Evolutionary conservation across 1,140 invertebrate genomes (phyloP).

Genomic region (Muscidifurax raptorellus): DNA sequence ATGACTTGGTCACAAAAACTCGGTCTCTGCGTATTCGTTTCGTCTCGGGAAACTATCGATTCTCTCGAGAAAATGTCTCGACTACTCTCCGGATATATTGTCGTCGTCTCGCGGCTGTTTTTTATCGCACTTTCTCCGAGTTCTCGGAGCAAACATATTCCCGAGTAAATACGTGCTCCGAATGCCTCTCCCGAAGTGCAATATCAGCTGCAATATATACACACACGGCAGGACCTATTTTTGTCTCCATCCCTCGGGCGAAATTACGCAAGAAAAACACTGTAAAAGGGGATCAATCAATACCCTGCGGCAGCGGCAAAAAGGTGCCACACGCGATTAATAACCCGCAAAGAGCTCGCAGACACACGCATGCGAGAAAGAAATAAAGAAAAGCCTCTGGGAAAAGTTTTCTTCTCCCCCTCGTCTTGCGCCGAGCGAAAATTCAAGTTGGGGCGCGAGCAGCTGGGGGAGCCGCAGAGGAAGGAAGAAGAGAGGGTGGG

Average conservation of each 20-base stretch:
- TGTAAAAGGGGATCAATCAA: background rate
- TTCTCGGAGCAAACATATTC: background rate
- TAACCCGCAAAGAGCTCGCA: background rate
- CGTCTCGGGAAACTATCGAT: conserved; percentile 5
- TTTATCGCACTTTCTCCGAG: background rate
- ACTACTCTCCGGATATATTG: background rate
- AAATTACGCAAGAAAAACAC: background rate
- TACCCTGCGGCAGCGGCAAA: background rate
- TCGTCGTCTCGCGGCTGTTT: background rate
- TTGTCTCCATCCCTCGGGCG: background rate
- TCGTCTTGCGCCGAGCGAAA: background rate
- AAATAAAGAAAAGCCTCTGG: background rate
- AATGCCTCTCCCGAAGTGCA: background rate
- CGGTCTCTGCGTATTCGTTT: background rate
- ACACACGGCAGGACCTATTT: background rate
- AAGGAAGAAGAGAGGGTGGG: background rate
- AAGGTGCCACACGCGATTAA: background rate
- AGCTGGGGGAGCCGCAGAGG: background rate
- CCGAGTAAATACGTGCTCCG: background rate
- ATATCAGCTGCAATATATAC: background rate
- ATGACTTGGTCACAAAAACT: conserved; percentile 1
- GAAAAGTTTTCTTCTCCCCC: background rate
- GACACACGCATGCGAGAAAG: background rate
- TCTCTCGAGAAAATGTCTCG: background rate
- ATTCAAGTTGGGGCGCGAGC: background rate